Percentiles rank a stretch among this genome's conserved stretches.
phyloP scores from a whole-genome alignment of 2,797 vertebrate species.

The Ptychadena robeensis region DNA sequence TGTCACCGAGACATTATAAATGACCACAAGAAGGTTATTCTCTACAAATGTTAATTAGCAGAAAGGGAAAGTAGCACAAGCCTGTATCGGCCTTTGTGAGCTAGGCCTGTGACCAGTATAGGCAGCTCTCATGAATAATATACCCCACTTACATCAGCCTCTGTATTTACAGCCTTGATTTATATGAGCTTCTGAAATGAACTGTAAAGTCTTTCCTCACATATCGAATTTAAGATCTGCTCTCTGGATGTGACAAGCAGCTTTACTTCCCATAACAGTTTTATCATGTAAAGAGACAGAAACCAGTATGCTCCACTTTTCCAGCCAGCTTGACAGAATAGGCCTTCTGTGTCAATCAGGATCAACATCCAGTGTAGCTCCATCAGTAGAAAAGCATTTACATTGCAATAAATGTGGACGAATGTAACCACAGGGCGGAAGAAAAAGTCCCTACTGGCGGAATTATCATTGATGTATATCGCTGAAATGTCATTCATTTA shows the following conservation, averaged over 20 bases:
- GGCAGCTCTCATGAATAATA: conserved; percentile 6
- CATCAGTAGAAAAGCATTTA: conserved; percentile 38
- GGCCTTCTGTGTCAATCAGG: conserved; percentile 63
- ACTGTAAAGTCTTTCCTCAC: neutral
- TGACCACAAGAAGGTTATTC: neutral
- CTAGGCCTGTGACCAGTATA: neutral
- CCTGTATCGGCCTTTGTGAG: neutral
- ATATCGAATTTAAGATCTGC: neutral
- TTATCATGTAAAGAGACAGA: conserved; percentile 15
- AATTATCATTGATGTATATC: neutral
- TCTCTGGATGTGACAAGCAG: conserved; percentile 20
- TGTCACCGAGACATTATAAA: neutral
- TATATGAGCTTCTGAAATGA: conserved; percentile 32
- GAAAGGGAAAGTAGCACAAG: neutral
- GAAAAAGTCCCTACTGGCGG: neutral
- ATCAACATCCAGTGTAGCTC: conserved; percentile 63
- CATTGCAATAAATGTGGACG: neutral
- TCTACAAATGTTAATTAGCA: neutral
- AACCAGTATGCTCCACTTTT: conserved; percentile 55
- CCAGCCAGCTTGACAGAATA: conserved; percentile 62
- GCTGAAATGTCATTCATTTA: neutral
- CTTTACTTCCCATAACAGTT: conserved; percentile 22
- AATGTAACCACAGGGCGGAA: neutral
- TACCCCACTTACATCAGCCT: neutral
- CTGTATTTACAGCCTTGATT: conserved; percentile 13